phyloP scores from a whole-genome alignment of 2,888 invertebrate genomes.

The Heteromyza rotundicornis region DNA sequence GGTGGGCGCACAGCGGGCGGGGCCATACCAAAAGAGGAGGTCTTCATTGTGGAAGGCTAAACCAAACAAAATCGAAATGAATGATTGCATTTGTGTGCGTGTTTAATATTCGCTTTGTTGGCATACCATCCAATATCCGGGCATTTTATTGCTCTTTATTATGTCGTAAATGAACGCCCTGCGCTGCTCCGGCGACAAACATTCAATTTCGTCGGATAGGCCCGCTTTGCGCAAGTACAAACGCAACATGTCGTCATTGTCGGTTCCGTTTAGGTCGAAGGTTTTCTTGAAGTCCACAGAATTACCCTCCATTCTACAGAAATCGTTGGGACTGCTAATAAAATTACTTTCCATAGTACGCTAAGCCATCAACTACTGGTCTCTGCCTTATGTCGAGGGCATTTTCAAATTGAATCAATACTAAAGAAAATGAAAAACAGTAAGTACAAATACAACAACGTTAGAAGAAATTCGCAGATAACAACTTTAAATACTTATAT shows the following conservation, averaged over 20 bases:
- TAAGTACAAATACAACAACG: slow-evolving; percentile 13
- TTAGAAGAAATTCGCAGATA: slow-evolving; percentile 35
- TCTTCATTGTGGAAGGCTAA: slow-evolving; percentile 41
- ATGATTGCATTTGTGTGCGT: not conserved
- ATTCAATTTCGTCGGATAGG: slow-evolving; percentile 45
- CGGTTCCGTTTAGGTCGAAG: slow-evolving; percentile 51
- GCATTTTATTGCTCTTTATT: slow-evolving; percentile 52
- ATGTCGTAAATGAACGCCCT: slow-evolving; percentile 55
- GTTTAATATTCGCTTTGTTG: not conserved
- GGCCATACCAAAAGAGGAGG: slow-evolving; percentile 39
- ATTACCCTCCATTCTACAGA: slow-evolving; percentile 46
- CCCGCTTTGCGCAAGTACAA: slow-evolving; percentile 51
- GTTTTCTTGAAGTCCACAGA: slow-evolving; percentile 52
- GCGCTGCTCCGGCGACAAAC: slow-evolving; percentile 45
- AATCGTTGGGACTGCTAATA: slow-evolving; percentile 51
- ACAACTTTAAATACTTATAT: slow-evolving; percentile 18
- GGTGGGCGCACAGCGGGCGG: slow-evolving; percentile 44
- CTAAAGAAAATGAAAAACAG: too few relatives aligned
- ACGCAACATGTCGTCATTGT: slow-evolving; percentile 51
- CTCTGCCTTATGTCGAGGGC: too few relatives aligned
- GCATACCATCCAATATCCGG: slow-evolving; percentile 55
- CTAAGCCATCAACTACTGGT: not conserved
- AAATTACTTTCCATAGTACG: slow-evolving; percentile 43
- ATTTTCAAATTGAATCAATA: too few relatives aligned
- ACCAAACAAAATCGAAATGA: slow-evolving; percentile 38